Evolutionary conservation across 2,888 invertebrate species (phyloP).

Genomic region (Tortricodes alternella): DNA sequence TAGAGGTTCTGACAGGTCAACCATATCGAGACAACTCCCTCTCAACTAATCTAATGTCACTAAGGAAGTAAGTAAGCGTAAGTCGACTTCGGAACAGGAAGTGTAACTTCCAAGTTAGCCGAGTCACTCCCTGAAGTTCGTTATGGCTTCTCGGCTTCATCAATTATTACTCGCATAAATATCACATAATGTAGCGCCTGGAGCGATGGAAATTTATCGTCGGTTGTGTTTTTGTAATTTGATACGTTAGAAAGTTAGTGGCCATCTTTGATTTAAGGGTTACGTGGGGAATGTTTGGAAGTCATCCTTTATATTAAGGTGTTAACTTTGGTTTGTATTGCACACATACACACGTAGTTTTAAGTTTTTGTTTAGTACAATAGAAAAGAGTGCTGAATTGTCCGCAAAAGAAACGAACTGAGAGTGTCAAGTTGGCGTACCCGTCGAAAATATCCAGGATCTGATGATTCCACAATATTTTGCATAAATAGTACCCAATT

Average conservation of each 20-base stretch:
- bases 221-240: conserved; percentile 28
- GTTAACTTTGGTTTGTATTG: too few species aligned
- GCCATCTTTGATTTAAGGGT: conserved; percentile 5
- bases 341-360: too few species aligned
- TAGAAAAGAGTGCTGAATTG: too few species aligned
- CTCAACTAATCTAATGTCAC: conserved; percentile 48
- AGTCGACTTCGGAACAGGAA: conserved; percentile 33
- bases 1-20: conserved; percentile 28
- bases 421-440: too few species aligned
- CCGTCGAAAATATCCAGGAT: too few species aligned
- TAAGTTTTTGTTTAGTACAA: too few species aligned
- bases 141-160: conserved; percentile 33
- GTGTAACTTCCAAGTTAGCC: conserved; percentile 30
- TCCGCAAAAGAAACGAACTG: too few species aligned
- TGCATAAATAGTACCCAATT: too few species aligned
- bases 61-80: conserved; percentile 45
- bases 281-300: not conserved
- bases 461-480: too few species aligned
- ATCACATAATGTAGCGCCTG: conserved; percentile 33
- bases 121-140: conserved; percentile 33
- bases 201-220: conserved; percentile 33
- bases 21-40: conserved; percentile 14
- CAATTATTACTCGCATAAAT: conserved; percentile 36
- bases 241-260: conserved; percentile 13
- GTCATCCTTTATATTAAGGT: too few species aligned